Evolutionary conservation across 2,113 vertebrate genomes (phyloP).

Genomic region (Lepus europaeus): DNA sequence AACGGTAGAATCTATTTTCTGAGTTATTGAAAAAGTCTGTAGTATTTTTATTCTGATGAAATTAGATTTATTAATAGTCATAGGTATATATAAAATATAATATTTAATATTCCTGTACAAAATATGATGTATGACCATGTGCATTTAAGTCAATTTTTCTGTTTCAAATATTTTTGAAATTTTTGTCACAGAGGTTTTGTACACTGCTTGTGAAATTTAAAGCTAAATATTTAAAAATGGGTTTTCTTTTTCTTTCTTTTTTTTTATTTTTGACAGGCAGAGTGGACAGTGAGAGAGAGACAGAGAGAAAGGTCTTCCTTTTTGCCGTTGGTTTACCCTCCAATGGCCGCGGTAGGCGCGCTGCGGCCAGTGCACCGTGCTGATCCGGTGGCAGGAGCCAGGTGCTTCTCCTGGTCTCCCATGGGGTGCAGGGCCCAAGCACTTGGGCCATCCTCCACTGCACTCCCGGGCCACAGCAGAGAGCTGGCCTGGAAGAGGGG

Average conservation of each 20-base stretch:
- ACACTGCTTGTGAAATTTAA: not conserved
- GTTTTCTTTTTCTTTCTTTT: not conserved
- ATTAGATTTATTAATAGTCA: not conserved
- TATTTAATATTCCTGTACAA: not conserved
- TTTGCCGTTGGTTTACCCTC: too few relatives aligned
- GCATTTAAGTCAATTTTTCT: not conserved
- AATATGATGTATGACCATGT: not conserved
- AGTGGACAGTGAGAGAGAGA: too few relatives aligned
- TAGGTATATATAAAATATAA: not conserved
- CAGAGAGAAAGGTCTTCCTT: too few relatives aligned
- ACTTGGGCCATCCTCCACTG: too few relatives aligned
- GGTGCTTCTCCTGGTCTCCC: too few relatives aligned
- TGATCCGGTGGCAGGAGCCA: too few relatives aligned
- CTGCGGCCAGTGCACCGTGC: too few relatives aligned
- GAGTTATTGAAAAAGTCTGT: not conserved
- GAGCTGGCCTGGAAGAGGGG: too few relatives aligned
- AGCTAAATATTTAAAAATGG: not conserved
- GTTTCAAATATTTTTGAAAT: not conserved
- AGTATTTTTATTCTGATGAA: not conserved
- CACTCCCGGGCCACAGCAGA: too few relatives aligned
- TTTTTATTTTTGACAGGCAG: too few relatives aligned
- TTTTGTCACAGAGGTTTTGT: not conserved
- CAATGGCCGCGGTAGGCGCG: too few relatives aligned
- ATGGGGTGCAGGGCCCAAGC: too few relatives aligned
- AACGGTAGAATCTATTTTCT: not conserved